These are phyloP conservation scores for Allophyes oxyacanthae DNA, from an alignment of 2,888 invertebrate species.

Conservation along the genomic window DNA sequence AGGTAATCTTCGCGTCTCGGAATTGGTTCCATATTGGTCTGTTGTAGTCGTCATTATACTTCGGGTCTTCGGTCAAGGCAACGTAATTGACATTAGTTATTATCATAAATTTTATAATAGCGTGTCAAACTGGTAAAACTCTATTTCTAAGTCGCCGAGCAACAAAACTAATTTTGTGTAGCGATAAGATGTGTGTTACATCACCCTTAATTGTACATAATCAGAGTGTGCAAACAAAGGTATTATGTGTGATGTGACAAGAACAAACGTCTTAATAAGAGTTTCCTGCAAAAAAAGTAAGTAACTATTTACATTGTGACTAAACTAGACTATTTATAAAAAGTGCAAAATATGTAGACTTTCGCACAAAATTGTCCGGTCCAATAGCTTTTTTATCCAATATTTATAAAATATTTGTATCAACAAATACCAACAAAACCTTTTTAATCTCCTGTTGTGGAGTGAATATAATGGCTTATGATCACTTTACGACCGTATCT, in stretches of 20 bases:
- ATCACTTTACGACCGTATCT: constrained; percentile 33
- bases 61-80: constrained; percentile 66
- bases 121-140: constrained; percentile 52
- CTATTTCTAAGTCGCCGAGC: constrained; percentile 44
- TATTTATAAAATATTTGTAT: not conserved
- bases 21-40: constrained; percentile 58
- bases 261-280: constrained; percentile 70
- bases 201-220: constrained; percentile 73
- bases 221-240: constrained; percentile 73
- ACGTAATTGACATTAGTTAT: constrained; percentile 52
- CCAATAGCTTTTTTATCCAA: too few relatives aligned
- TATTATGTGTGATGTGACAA: constrained; percentile 70
- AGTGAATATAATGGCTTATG: constrained; percentile 7
- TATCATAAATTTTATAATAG: constrained; percentile 39
- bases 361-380: not conserved
- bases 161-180: constrained; percentile 54
- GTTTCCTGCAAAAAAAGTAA: constrained; percentile 64
- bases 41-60: constrained; percentile 62
- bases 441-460: not conserved
- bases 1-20: constrained; percentile 61
- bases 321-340: constrained; percentile 52
- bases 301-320: constrained; percentile 71
- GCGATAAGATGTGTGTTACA: constrained; percentile 69
- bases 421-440: too few relatives aligned
- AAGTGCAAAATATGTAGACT: not conserved